Evolutionary conservation across 1,140 invertebrate genomes (phyloP).

Genomic region (Hestina assimilis): DNA sequence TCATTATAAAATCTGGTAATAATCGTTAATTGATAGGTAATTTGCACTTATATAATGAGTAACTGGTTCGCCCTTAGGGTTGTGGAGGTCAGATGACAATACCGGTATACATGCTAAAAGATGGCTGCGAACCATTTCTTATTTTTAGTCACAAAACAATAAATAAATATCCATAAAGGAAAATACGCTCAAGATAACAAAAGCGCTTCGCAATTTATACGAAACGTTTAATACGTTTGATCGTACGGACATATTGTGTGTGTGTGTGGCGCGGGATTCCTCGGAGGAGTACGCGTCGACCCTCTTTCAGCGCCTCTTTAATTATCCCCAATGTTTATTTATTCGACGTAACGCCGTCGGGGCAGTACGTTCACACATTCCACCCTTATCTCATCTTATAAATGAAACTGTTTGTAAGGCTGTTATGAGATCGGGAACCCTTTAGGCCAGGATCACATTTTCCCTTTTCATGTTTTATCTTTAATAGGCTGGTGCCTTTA

Average conservation of each 20-base stretch:
- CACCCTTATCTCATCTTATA: conserved; percentile 33
- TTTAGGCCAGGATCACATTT: conserved; percentile 3
- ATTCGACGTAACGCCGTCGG: conserved; percentile 45
- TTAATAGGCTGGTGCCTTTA: too few species aligned
- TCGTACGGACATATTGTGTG: not conserved
- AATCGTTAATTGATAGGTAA: too few species aligned
- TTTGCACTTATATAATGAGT: too few species aligned
- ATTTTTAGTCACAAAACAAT: conserved; percentile 5
- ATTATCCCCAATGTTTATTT: conserved; percentile 60
- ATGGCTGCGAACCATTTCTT: too few species aligned
- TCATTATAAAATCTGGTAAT: too few species aligned
- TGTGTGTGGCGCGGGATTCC: conserved; percentile 10
- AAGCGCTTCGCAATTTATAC: not conserved
- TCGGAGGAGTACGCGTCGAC: conserved; percentile 16
- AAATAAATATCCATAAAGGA: not conserved
- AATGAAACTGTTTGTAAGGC: conserved; percentile 4
- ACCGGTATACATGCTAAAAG: too few species aligned
- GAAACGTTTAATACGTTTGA: conserved; percentile 9
- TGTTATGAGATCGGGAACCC: not conserved
- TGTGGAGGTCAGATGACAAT: too few species aligned
- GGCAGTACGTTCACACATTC: conserved; percentile 49
- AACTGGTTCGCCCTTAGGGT: too few species aligned
- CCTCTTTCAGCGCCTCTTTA: conserved; percentile 45
- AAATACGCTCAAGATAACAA: not conserved
- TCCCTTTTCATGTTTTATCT: not conserved